Percentiles rank a stretch among this genome's conserved stretches.
Conservation (phyloP, 1,140 invertebrate species). For the Bombus terrestris region DNA sequence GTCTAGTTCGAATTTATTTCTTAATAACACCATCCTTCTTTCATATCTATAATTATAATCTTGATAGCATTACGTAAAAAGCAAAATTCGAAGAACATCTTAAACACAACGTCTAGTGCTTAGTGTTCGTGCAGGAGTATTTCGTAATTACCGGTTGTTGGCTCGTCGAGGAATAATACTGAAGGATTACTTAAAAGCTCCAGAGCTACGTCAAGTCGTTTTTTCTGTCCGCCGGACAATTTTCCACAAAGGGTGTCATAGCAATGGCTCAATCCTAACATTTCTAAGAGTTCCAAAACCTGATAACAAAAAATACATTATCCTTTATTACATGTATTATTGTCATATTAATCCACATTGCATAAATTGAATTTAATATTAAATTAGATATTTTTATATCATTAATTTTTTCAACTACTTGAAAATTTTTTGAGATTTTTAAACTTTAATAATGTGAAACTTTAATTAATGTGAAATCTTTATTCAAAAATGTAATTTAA, state of each 20-base stretch:
- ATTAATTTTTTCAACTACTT: no score
- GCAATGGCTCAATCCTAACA: conserved; percentile 84
- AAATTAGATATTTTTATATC: neutral
- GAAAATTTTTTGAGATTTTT: no score
- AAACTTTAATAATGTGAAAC: no score
- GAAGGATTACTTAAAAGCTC: conserved; percentile 88
- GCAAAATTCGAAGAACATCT: neutral
- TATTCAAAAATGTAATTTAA: neutral
- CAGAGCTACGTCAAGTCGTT: conserved; percentile 88
- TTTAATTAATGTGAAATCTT: no score
- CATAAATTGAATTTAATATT: neutral
- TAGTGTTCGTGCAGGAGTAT: neutral
- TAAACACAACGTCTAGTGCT: neutral
- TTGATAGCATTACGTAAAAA: no score
- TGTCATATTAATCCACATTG: no score
- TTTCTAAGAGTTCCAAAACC: conserved; percentile 85
- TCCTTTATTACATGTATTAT: neutral
- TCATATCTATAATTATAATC: neutral
- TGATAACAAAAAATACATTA: conserved; percentile 51
- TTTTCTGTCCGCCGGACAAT: conserved; percentile 89
- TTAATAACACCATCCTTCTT: neutral
- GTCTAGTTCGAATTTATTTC: no score
- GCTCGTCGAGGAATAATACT: conserved; percentile 91
- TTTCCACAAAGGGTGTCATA: conserved; percentile 85
- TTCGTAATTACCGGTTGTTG: conserved; percentile 85